These are phyloP conservation scores for Periophthalmus modestus DNA, from an alignment of 2,113 vertebrate species.

Conservation along the genomic window DNA sequence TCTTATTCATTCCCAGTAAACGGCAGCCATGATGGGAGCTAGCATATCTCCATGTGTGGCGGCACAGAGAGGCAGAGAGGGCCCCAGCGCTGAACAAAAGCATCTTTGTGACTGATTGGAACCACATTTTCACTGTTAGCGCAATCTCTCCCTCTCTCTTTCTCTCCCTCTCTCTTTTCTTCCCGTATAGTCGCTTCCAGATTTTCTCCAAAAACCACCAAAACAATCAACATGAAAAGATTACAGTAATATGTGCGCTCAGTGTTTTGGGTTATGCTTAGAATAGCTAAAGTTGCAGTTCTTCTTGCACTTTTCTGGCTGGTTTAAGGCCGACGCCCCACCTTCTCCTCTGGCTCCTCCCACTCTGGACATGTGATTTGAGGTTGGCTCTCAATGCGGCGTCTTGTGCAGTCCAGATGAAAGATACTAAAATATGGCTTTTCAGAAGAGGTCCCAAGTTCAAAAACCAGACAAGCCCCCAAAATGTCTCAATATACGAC, in stretches of 20 bases:
- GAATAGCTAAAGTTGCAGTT: constrained; percentile 35
- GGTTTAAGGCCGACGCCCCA: constrained; percentile 30
- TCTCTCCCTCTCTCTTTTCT: constrained; percentile 27
- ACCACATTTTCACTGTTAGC: constrained; percentile 61
- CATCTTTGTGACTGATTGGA: constrained; percentile 75
- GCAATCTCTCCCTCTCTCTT: constrained; percentile 30
- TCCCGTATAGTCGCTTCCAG: constrained; percentile 23
- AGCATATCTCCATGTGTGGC: constrained; percentile 46
- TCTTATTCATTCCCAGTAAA: constrained; percentile 1
- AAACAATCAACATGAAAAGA: constrained; percentile 69
- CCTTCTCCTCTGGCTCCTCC: constrained; percentile 25
- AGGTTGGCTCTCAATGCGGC: constrained; percentile 22
- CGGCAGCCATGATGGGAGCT: constrained; percentile 34
- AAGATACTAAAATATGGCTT: background rate
- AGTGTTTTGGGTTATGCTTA: constrained; percentile 40
- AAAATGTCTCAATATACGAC: background rate
- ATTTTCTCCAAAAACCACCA: constrained; percentile 52
- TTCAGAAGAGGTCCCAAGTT: background rate
- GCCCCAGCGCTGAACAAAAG: constrained; percentile 75
- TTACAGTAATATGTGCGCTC: constrained; percentile 66
- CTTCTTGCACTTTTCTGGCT: constrained; percentile 13
- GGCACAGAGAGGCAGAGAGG: constrained; percentile 35
- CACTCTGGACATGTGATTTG: constrained; percentile 25
- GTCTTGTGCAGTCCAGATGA: constrained; percentile 19
- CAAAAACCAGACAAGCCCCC: background rate